Conservation (phyloP, 2,113 vertebrate species). For the Cochlearius cochlearius region DNA sequence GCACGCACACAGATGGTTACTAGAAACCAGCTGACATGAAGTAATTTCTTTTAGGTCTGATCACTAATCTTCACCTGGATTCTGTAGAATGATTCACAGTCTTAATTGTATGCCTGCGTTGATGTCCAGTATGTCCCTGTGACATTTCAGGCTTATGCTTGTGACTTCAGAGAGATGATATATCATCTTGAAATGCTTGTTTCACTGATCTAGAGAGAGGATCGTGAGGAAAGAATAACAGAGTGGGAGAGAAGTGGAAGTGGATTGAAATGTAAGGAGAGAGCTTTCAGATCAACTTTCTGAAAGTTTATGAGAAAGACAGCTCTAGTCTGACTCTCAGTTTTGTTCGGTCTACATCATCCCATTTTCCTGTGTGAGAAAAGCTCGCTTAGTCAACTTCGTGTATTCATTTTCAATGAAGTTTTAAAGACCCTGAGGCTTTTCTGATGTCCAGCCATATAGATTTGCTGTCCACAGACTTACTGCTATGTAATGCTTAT, state of each 20-base stretch:
- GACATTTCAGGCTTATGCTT: neutral
- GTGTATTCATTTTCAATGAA: neutral
- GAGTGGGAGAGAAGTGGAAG: neutral
- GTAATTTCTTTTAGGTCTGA: neutral
- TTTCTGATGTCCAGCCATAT: neutral
- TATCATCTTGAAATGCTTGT: neutral
- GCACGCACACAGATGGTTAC: neutral
- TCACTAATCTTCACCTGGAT: neutral
- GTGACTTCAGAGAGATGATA: neutral
- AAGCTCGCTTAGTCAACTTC: neutral
- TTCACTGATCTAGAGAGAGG: neutral
- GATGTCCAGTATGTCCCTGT: neutral
- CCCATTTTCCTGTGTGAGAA: neutral
- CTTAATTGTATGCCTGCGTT: neutral
- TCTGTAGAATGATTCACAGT: neutral
- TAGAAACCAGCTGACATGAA: neutral
- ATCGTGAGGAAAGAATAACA: neutral
- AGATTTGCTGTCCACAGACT: neutral
- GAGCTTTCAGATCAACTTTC: neutral
- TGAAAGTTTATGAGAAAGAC: neutral
- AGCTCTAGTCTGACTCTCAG: neutral
- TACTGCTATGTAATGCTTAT: neutral
- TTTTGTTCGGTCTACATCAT: neutral
- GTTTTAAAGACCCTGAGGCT: neutral
- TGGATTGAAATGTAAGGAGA: neutral